phyloP scores from a whole-genome alignment of 2,797 vertebrate species.

The Arrhamphus sclerolepis region DNA sequence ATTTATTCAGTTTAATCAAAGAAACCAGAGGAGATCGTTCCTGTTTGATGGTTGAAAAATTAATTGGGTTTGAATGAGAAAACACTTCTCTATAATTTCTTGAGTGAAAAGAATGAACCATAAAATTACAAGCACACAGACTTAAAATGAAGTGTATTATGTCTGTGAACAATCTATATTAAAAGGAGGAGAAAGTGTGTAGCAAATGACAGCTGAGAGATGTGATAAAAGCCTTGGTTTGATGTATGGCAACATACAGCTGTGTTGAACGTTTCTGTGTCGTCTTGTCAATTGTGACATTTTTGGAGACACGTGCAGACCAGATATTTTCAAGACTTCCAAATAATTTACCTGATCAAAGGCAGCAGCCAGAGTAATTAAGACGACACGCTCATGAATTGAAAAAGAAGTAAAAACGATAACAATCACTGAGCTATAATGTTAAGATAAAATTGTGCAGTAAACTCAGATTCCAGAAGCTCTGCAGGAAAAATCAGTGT shows the following conservation, averaged over 20 bases:
- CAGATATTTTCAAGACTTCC: slow-evolving; percentile 30
- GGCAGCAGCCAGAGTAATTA: neutral
- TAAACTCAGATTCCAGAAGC: neutral
- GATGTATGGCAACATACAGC: too few relatives aligned
- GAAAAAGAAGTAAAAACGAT: neutral
- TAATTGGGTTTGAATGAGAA: slow-evolving; percentile 33
- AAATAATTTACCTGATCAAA: slow-evolving; percentile 5
- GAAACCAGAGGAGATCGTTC: slow-evolving; percentile 34
- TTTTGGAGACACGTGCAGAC: slow-evolving; percentile 8
- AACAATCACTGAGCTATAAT: too few relatives aligned
- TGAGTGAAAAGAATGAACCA: slow-evolving; percentile 21
- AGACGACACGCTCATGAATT: neutral
- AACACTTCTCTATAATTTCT: slow-evolving; percentile 7
- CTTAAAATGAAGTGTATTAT: slow-evolving; percentile 2
- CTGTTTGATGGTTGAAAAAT: slow-evolving; percentile 22
- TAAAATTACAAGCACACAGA: slow-evolving; percentile 20
- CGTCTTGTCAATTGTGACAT: slow-evolving; percentile 7
- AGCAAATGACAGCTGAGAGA: slow-evolving; percentile 13
- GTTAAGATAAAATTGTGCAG: neutral
- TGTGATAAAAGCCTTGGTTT: neutral
- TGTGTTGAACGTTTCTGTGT: slow-evolving; percentile 6
- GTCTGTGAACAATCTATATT: slow-evolving; percentile 12
- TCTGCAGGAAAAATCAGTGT: neutral
- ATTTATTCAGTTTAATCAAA: slow-evolving; percentile 39
- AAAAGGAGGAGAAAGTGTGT: neutral